Percentiles rank a stretch among this genome's conserved stretches.
Conservation (phyloP, 30 jellyfish, hydroid and myxozoan species). For the Clytia hemisphaerica region DNA sequence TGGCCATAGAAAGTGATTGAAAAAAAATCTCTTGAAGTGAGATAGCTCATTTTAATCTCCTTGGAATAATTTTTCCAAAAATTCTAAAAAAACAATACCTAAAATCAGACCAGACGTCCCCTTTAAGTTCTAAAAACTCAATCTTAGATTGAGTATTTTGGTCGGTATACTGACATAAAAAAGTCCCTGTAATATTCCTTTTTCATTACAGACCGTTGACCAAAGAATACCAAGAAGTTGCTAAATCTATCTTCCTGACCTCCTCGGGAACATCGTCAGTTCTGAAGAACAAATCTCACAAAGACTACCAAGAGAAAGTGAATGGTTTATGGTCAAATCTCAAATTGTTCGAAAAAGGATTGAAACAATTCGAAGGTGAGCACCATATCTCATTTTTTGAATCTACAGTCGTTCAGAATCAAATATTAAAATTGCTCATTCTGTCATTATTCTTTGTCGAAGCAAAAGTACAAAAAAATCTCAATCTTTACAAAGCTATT, state of each 20-base stretch:
- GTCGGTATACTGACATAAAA: too few species aligned
- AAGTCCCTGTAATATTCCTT: not conserved
- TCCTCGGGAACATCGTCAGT: slow-evolving; percentile 39
- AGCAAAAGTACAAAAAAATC: too few species aligned
- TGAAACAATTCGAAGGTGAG: slow-evolving; percentile 56
- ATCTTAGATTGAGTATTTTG: too few species aligned
- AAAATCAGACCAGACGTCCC: too few species aligned
- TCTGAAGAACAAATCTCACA: slow-evolving; percentile 38
- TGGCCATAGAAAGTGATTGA: too few species aligned
- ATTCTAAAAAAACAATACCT: too few species aligned
- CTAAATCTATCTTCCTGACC: slow-evolving; percentile 54
- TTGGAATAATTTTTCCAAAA: too few species aligned
- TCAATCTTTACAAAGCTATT: too few species aligned
- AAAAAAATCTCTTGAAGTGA: too few species aligned
- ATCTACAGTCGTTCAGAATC: not conserved
- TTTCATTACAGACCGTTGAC: slow-evolving; percentile 45
- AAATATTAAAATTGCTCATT: not conserved
- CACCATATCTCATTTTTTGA: not conserved
- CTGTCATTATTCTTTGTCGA: not conserved
- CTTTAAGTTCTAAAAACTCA: too few species aligned
- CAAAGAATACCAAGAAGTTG: slow-evolving; percentile 66
- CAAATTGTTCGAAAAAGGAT: slow-evolving; percentile 58
- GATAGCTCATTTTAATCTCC: too few species aligned
- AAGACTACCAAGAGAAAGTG: slow-evolving; percentile 67
- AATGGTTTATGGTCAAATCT: slow-evolving; percentile 59